Conservation (phyloP, 92 coral and sea anemone genomes). For the Epizoanthus scotinus region DNA sequence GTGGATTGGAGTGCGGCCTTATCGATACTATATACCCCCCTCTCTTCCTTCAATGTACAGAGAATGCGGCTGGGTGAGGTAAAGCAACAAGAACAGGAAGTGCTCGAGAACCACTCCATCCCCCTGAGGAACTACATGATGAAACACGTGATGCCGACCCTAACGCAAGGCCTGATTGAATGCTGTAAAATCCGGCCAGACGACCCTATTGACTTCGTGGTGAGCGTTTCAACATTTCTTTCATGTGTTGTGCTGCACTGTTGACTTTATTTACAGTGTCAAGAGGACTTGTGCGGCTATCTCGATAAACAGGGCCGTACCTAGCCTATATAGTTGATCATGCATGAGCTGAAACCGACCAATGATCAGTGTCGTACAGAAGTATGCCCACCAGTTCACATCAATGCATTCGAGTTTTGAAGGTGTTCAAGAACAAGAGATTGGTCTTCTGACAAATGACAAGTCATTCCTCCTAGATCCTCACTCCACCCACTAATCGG, state of each 20-base stretch:
- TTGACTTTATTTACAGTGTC: too few relatives aligned
- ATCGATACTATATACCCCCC: background rate
- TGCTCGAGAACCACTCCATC: constrained; percentile 93
- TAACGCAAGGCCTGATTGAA: constrained; percentile 93
- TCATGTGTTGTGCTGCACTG: too few relatives aligned
- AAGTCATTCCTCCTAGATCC: too few relatives aligned
- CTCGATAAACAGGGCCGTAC: too few relatives aligned
- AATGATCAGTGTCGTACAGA: background rate
- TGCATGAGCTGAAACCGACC: too few relatives aligned
- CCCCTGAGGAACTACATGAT: constrained; percentile 98
- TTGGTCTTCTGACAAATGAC: too few relatives aligned
- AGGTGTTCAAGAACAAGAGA: too few relatives aligned
- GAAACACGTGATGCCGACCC: constrained; percentile 99
- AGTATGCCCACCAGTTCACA: too few relatives aligned
- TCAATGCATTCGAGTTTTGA: too few relatives aligned
- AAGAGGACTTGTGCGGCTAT: too few relatives aligned
- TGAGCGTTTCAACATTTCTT: constrained; percentile 37
- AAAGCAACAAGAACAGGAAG: constrained; percentile 91
- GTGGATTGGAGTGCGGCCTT: background rate
- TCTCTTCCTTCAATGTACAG: constrained; percentile 36
- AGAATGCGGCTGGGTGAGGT: constrained; percentile 86
- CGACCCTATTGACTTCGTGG: constrained; percentile 95
- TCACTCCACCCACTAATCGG: too few relatives aligned
- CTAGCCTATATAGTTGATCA: too few relatives aligned
- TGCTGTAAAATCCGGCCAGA: constrained; percentile 95